Conservation (phyloP, 2,888 invertebrate species). For the Cerastis leucographa region DNA sequence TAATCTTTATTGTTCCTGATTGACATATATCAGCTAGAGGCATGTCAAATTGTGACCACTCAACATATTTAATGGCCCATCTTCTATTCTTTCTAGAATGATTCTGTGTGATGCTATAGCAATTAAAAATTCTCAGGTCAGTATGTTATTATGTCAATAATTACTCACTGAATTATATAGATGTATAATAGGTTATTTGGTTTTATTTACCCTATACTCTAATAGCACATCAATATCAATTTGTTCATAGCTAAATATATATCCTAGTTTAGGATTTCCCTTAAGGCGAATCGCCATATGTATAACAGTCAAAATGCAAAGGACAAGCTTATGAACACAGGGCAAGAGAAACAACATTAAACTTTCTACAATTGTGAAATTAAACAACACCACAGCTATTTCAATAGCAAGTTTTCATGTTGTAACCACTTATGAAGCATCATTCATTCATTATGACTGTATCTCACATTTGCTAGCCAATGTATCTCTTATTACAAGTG, state of each 20-base stretch:
- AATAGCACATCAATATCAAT: neutral
- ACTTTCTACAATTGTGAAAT: neutral
- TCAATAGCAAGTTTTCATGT: neutral
- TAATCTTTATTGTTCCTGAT: constrained; percentile 74
- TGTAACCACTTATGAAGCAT: neutral
- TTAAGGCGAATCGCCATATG: neutral
- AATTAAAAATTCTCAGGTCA: constrained; percentile 11
- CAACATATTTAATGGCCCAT: constrained; percentile 21
- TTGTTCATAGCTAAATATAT: neutral
- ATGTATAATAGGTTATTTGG: neutral
- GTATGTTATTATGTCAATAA: constrained; percentile 14
- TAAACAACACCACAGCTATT: neutral
- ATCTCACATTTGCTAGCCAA: neutral
- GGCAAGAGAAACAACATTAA: neutral
- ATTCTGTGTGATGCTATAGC: neutral
- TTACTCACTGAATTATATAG: constrained; percentile 3
- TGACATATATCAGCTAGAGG: constrained; percentile 59
- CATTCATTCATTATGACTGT: neutral
- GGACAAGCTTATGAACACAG: neutral
- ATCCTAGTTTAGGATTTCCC: neutral
- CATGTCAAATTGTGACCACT: constrained; percentile 33
- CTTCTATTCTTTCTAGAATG: constrained; percentile 29
- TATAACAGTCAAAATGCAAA: neutral
- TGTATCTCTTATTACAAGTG: neutral
- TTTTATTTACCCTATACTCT: neutral